phyloP scores from a whole-genome alignment of 1,140 invertebrate genomes.

The Radopholus similis region DNA sequence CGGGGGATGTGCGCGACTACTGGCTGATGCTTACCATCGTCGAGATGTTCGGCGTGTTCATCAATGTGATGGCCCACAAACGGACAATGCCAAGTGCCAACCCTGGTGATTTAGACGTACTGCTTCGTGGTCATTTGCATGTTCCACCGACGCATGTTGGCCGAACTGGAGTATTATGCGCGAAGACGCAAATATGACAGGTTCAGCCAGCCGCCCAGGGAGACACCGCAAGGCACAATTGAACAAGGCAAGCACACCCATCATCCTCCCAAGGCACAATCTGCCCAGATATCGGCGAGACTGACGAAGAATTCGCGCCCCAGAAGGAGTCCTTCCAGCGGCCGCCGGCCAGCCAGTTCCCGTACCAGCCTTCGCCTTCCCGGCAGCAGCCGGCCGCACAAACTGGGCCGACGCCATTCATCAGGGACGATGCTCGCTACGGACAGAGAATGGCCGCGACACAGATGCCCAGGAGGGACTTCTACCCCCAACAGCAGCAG shows the following conservation, averaged over 20 bases:
- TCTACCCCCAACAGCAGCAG: background rate
- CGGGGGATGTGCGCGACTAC: constrained; percentile 56
- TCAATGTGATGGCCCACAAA: constrained; percentile 45
- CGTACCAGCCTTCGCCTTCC: background rate
- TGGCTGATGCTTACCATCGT: constrained; percentile 58
- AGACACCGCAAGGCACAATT: constrained; percentile 20
- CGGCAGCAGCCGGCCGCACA: background rate
- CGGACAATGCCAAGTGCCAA: background rate
- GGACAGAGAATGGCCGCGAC: background rate
- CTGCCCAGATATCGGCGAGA: background rate
- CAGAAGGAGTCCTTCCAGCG: background rate
- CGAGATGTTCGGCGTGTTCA: constrained; percentile 54
- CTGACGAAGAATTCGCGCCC: background rate
- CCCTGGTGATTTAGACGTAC: constrained; percentile 41
- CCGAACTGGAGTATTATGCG: constrained; percentile 45
- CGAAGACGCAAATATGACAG: constrained; percentile 40
- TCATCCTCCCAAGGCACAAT: background rate
- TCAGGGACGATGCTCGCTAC: background rate
- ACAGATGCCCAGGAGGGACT: too few relatives aligned
- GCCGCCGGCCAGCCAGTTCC: constrained; percentile 9
- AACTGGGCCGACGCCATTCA: background rate
- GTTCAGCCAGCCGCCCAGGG: constrained; percentile 20
- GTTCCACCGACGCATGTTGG: constrained; percentile 47
- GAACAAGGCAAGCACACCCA: constrained; percentile 11
- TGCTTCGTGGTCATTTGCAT: constrained; percentile 52